Conservation (phyloP, 2,797 vertebrate species). For the Thunnus albacares region DNA sequence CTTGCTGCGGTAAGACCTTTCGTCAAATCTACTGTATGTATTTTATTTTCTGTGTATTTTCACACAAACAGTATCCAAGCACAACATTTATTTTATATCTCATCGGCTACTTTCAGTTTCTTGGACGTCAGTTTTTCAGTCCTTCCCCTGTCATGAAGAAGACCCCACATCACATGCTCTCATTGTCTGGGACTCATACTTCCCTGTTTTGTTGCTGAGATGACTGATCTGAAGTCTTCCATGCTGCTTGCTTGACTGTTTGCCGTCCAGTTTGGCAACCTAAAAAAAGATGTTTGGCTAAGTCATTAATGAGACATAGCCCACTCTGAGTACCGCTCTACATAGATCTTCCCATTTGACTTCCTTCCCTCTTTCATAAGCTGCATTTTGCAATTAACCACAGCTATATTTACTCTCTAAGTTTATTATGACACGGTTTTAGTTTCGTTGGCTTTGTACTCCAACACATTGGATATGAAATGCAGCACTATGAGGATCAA, state of each 20-base stretch:
- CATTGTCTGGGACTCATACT: constrained; percentile 36
- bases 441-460: not conserved
- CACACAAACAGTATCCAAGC: not conserved
- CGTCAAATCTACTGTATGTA: not conserved
- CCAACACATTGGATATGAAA: not conserved
- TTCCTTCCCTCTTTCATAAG: constrained; percentile 41
- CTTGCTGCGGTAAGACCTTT: not conserved
- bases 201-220: constrained; percentile 43
- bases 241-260: constrained; percentile 11
- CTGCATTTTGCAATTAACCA: constrained; percentile 35
- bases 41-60: not conserved
- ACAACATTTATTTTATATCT: not conserved
- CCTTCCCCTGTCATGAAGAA: not conserved
- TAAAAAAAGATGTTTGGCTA: constrained; percentile 1
- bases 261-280: constrained; percentile 18
- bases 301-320: constrained; percentile 7
- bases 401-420: constrained; percentile 29
- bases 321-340: constrained; percentile 24
- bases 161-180: constrained; percentile 29
- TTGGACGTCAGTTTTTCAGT: not conserved
- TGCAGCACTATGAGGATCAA: not conserved
- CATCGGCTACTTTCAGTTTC: constrained; percentile 18
- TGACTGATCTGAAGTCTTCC: constrained; percentile 1
- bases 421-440: not conserved
- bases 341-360: constrained; percentile 22